These are phyloP conservation scores for Prosapia bicincta DNA, from an alignment of 2,888 invertebrate genomes.

Conservation along the genomic window DNA sequence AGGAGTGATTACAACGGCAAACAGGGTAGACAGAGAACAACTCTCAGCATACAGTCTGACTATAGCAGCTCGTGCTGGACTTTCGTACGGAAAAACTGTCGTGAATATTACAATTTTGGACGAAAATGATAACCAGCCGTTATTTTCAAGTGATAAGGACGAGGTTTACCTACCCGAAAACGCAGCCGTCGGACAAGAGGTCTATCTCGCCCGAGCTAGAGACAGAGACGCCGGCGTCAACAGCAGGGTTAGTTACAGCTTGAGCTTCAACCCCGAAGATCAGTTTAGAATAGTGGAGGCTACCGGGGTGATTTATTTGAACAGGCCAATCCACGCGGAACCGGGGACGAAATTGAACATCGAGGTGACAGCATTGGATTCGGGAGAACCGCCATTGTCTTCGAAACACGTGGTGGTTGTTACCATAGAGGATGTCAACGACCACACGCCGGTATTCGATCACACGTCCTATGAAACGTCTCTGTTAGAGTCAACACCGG, in stretches of 20 bases:
- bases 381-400: conserved; percentile 69
- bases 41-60: conserved; percentile 71
- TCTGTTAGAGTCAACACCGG: conserved; percentile 81
- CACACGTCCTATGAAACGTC: conserved; percentile 92
- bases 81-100: conserved; percentile 70
- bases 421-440: conserved; percentile 84
- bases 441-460: conserved; percentile 92
- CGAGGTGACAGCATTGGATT: conserved; percentile 83
- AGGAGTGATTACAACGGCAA: conserved; percentile 74
- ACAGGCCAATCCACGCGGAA: conserved; percentile 70
- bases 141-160: conserved; percentile 74
- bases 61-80: conserved; percentile 73
- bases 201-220: conserved; percentile 80
- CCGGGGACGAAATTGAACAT: conserved; percentile 67
- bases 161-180: conserved; percentile 80
- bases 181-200: conserved; percentile 90
- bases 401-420: conserved; percentile 71
- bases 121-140: conserved; percentile 88
- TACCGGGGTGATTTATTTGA: conserved; percentile 85
- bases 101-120: conserved; percentile 82
- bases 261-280: conserved; percentile 75
- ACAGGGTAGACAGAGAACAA: conserved; percentile 80
- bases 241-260: conserved; percentile 74
- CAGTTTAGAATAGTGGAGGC: conserved; percentile 81
- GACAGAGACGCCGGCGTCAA: conserved; percentile 90